phyloP scores from a whole-genome alignment of 2,888 invertebrate species.

The Ornithoptera alexandrae region DNA sequence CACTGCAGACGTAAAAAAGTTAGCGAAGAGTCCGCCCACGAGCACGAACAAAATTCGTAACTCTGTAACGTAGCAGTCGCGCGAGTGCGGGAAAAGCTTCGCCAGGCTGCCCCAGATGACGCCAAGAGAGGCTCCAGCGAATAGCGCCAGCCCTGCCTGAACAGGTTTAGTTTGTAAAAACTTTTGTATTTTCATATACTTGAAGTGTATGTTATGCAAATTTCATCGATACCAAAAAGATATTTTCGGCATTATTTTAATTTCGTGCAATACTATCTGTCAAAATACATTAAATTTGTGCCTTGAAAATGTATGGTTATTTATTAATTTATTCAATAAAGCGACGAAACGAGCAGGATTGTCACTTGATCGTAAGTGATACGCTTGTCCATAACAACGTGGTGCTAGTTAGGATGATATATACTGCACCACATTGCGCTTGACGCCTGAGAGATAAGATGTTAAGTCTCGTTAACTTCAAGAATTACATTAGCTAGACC shows the following conservation, averaged over 20 bases:
- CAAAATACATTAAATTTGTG: no score
- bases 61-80: slow-evolving; percentile 59
- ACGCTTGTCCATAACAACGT: no score
- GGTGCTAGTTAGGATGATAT: no score
- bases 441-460: no score
- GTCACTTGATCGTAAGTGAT: no score
- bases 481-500: no score
- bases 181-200: slow-evolving; percentile 23
- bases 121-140: slow-evolving; percentile 58
- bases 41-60: slow-evolving; percentile 62
- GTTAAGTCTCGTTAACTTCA: no score
- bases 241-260: not conserved
- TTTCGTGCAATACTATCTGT: no score
- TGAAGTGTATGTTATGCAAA: slow-evolving; percentile 22
- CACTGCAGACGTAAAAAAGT: slow-evolving; percentile 52
- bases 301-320: no score
- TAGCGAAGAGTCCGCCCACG: slow-evolving; percentile 60
- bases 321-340: no score
- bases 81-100: slow-evolving; percentile 53
- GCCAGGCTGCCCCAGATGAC: slow-evolving; percentile 62
- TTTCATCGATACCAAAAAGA: slow-evolving; percentile 9
- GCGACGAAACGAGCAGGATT: no score
- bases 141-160: slow-evolving; percentile 61
- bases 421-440: no score
- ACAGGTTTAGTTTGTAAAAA: slow-evolving; percentile 22